Conservation (phyloP, 1,140 invertebrate genomes). For the Frieseomelitta varia region DNA sequence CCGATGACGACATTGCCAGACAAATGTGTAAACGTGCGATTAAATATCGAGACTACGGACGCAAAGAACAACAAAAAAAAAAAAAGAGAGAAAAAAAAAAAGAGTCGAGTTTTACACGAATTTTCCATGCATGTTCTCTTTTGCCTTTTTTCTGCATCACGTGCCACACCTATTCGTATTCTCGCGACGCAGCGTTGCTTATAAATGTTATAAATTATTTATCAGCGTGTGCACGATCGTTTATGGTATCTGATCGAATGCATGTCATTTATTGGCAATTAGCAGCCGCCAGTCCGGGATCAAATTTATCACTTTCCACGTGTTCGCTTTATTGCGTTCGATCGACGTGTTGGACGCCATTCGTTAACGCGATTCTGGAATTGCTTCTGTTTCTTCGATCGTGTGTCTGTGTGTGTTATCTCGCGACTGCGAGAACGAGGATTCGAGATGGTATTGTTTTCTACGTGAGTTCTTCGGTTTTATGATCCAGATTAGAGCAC, state of each 20-base stretch:
- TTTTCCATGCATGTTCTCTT: neutral
- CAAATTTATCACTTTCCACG: constrained; percentile 10
- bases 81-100: neutral
- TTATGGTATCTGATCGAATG: neutral
- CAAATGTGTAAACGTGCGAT: constrained; percentile 26
- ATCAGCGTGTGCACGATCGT: neutral
- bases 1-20: neutral
- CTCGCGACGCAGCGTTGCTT: neutral
- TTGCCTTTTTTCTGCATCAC: neutral
- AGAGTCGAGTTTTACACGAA: neutral
- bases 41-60: neutral
- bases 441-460: neutral
- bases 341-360: neutral
- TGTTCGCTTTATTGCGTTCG: neutral
- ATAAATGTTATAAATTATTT: constrained; percentile 39
- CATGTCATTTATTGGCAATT: constrained; percentile 27
- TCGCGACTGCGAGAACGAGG: neutral
- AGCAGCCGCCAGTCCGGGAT: neutral
- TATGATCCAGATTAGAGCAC: neutral
- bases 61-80: neutral
- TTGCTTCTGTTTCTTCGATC: neutral
- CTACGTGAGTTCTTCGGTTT: neutral
- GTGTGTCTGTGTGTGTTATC: too few species aligned
- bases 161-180: constrained; percentile 15
- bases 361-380: neutral